Evolutionary conservation across 2,113 vertebrate species (phyloP).

Genomic region (Pavo muticus): DNA sequence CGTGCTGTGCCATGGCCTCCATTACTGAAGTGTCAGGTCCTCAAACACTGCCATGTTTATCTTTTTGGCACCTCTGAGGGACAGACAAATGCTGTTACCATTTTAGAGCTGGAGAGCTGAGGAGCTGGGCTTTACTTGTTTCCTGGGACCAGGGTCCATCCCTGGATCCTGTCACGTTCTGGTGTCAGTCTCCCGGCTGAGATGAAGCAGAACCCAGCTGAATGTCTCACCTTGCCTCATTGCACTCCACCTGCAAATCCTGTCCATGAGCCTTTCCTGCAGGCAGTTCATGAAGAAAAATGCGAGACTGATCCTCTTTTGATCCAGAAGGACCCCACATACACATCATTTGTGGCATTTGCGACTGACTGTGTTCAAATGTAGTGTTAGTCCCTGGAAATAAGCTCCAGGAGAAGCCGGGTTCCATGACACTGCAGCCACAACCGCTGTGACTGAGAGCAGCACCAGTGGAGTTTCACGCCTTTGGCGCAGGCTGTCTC

Average conservation of each 20-base stretch:
- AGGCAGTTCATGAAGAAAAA: neutral
- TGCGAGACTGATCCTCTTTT: neutral
- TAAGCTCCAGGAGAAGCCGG: neutral
- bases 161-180: neutral
- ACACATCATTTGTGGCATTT: neutral
- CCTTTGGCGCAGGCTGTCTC: too few species aligned
- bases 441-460: neutral
- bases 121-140: neutral
- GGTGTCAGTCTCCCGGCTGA: too few species aligned
- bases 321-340: neutral
- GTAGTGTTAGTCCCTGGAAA: neutral
- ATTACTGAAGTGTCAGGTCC: neutral
- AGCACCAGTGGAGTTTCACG: neutral
- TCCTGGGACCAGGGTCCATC: neutral
- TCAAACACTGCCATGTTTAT: neutral
- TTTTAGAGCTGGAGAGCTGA: neutral
- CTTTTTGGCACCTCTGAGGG: neutral
- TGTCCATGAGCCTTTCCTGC: neutral
- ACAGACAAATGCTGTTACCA: neutral
- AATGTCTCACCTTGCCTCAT: neutral
- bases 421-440: accelerated
- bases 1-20: neutral
- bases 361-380: neutral
- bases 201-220: neutral
- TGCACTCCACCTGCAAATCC: neutral